Percentiles rank a stretch among this genome's conserved stretches.
phyloP scores from a whole-genome alignment of 2,113 vertebrate species.

The Tachysurus vachellii region DNA sequence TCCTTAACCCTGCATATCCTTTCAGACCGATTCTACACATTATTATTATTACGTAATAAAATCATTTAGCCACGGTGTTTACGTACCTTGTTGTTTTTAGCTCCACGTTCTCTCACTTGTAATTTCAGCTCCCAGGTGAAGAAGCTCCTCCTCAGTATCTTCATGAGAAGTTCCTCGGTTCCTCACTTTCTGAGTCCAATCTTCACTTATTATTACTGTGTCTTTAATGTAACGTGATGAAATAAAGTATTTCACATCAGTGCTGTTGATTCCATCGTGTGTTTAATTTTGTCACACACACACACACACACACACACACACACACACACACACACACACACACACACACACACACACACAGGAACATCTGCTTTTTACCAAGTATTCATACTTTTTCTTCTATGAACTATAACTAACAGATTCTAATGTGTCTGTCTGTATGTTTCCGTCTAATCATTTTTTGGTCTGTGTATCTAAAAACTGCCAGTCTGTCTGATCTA shows the following conservation, averaged over 20 bases:
- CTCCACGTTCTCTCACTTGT: constrained; percentile 12
- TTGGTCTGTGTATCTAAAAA: not conserved
- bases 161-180: not conserved
- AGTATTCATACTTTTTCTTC: not conserved
- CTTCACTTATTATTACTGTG: not conserved
- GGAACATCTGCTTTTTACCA: not conserved
- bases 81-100: not conserved
- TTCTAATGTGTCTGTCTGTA: not conserved
- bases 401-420: not conserved
- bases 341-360: too few species aligned
- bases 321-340: not conserved
- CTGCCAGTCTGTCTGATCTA: not conserved
- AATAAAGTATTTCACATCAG: not conserved
- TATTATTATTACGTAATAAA: not conserved
- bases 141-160: not conserved
- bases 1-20: constrained; percentile 78
- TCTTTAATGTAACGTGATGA: not conserved
- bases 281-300: not conserved
- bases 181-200: not conserved
- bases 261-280: not conserved
- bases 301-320: not conserved
- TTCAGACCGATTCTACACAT: constrained; percentile 50
- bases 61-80: too few species aligned
- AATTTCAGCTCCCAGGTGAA: constrained; percentile 18
- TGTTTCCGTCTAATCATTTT: not conserved